Conservation (phyloP, 2,113 vertebrate genomes). For the Seriola rivoliana region DNA sequence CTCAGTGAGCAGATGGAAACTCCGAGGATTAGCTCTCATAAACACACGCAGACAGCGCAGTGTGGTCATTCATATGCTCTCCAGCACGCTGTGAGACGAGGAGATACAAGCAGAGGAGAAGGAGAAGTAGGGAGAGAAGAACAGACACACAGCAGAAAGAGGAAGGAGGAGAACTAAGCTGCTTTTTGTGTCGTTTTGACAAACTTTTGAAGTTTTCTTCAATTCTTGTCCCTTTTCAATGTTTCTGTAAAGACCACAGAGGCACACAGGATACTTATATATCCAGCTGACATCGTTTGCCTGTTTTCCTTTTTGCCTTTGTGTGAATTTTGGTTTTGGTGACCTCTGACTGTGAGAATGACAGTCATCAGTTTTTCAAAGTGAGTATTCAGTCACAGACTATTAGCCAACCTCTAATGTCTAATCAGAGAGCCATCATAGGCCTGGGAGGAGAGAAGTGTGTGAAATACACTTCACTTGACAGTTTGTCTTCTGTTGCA, state of each 20-base stretch:
- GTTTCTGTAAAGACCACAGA: neutral
- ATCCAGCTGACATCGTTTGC: neutral
- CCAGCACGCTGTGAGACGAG: neutral
- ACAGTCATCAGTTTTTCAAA: constrained; percentile 66
- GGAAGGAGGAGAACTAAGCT: neutral
- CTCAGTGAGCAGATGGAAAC: constrained; percentile 75
- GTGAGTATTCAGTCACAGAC: constrained; percentile 48
- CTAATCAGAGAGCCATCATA: neutral
- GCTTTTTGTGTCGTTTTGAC: neutral
- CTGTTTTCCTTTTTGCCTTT: neutral
- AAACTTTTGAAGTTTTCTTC: neutral
- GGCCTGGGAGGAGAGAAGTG: too few species aligned
- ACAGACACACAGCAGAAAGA: neutral
- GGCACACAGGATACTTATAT: neutral
- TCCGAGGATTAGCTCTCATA: constrained; percentile 69
- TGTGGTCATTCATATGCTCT: neutral
- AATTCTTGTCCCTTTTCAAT: neutral
- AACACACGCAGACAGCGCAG: constrained; percentile 18
- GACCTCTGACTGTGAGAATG: constrained; percentile 52
- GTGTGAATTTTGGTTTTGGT: neutral
- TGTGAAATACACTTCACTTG: neutral
- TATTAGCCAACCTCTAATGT: rapidly evolving
- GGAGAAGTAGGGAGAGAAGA: neutral
- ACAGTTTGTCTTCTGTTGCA: constrained; percentile 57
- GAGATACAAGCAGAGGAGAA: neutral